phyloP scores from a whole-genome alignment of 2,797 vertebrate species.

The Silurus lanzhouensis region DNA sequence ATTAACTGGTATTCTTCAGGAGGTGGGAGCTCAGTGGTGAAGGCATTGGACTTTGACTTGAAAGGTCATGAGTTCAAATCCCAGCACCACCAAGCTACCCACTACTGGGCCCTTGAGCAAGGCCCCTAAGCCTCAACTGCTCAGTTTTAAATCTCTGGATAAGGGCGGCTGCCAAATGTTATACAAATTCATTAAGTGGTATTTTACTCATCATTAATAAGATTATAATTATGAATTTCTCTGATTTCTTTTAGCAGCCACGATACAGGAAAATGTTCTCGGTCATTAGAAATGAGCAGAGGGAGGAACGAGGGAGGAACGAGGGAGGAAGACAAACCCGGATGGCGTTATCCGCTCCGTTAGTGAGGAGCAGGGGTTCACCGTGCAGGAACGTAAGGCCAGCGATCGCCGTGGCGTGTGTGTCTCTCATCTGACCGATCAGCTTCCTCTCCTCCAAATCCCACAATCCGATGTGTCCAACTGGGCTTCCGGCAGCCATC shows the following conservation, averaged over 20 bases:
- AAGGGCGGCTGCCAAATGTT: too few relatives aligned
- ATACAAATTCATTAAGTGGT: too few relatives aligned
- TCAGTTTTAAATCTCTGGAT: too few relatives aligned
- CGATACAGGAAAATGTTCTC: not conserved
- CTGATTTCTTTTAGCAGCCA: not conserved
- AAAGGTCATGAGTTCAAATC: too few relatives aligned
- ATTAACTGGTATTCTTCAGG: too few relatives aligned
- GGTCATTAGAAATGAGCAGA: not conserved
- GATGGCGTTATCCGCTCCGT: constrained; percentile 90
- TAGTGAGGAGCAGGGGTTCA: constrained; percentile 90
- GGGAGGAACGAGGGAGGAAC: not conserved
- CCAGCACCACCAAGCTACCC: too few relatives aligned
- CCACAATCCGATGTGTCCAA: constrained; percentile 94
- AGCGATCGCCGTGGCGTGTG: constrained; percentile 85
- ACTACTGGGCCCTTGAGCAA: too few relatives aligned
- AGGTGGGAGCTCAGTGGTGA: too few relatives aligned
- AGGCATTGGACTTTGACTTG: too few relatives aligned
- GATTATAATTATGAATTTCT: not conserved
- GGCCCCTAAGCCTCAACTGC: too few relatives aligned
- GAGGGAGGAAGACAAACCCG: constrained; percentile 70
- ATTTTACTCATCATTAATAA: not conserved
- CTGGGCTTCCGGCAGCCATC: constrained; percentile 88
- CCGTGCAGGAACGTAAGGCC: constrained; percentile 87
- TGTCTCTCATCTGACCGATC: constrained; percentile 84
- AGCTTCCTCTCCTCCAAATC: constrained; percentile 89